phyloP scores from a whole-genome alignment of 2,888 invertebrate species.

The Scaptomyza cyrtandrae region DNA sequence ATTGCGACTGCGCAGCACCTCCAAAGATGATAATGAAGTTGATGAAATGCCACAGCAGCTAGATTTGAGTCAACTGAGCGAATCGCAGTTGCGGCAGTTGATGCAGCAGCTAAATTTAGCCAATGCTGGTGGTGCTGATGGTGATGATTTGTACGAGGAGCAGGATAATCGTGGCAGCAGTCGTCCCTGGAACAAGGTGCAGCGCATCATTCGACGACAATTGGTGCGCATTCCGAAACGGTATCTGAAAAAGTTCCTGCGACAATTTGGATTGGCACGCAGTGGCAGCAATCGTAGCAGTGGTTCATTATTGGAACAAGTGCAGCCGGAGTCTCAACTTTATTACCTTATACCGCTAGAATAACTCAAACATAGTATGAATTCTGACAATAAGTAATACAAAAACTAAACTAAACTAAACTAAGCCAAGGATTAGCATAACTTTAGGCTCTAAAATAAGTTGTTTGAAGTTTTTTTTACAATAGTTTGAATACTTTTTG shows the following conservation, averaged over 20 bases:
- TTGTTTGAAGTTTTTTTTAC: no score
- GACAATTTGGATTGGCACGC: conserved; percentile 62
- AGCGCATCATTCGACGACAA: conserved; percentile 67
- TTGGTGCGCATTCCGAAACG: conserved; percentile 65
- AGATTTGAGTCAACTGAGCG: conserved; percentile 58
- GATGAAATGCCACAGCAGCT: conserved; percentile 26
- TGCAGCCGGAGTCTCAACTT: conserved; percentile 12
- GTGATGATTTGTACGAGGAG: not conserved
- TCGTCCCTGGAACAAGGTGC: conserved; percentile 69
- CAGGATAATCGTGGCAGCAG: conserved; percentile 60
- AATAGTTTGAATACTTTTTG: no score
- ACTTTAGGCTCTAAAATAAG: no score
- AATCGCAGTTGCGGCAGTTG: conserved; percentile 48
- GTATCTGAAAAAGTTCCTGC: conserved; percentile 62
- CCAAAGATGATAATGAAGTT: conserved; percentile 2
- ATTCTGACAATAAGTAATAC: not conserved
- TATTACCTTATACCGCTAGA: conserved; percentile 64
- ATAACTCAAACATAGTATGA: conserved; percentile 4
- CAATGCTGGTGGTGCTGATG: conserved; percentile 1
- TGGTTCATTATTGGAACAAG: not conserved
- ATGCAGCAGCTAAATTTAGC: conserved; percentile 42
- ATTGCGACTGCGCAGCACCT: conserved; percentile 28
- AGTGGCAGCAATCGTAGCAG: conserved; percentile 21
- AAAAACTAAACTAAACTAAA: no score
- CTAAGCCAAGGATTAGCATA: no score